phyloP scores from a whole-genome alignment of 2,888 invertebrate genomes.

The Halictus ligatus region DNA sequence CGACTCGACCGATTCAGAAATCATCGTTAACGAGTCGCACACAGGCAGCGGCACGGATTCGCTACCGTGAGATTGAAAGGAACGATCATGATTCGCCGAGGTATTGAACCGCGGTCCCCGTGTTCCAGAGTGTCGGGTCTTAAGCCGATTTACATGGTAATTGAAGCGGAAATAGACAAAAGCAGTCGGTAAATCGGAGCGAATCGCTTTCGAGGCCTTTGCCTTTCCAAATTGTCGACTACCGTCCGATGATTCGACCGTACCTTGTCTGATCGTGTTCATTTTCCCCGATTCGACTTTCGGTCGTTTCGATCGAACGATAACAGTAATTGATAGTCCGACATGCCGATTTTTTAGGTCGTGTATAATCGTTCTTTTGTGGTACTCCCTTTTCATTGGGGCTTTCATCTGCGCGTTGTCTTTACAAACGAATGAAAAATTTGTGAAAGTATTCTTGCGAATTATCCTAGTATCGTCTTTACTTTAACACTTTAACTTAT shows the following conservation, averaged over 20 bases:
- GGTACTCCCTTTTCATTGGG: background rate
- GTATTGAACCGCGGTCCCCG: conserved; percentile 42
- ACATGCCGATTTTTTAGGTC: background rate
- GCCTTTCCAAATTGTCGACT: conserved; percentile 43
- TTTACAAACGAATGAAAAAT: background rate
- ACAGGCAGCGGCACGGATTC: conserved; percentile 25
- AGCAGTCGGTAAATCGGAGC: conserved; percentile 45
- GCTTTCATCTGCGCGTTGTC: background rate
- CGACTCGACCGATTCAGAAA: conserved; percentile 31
- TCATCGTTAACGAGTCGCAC: conserved; percentile 46
- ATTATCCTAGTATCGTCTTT: background rate
- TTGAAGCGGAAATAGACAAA: conserved; percentile 63
- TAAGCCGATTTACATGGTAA: conserved; percentile 68
- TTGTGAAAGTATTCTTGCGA: background rate
- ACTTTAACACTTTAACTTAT: too few species aligned
- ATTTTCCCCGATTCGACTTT: conserved; percentile 11
- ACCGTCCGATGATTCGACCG: conserved; percentile 42
- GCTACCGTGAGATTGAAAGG: conserved; percentile 37
- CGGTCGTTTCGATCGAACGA: background rate
- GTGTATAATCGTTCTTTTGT: background rate
- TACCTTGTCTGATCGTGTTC: conserved; percentile 17
- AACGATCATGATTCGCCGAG: conserved; percentile 23
- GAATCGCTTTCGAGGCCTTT: conserved; percentile 44
- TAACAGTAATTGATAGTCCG: conserved; percentile 1
- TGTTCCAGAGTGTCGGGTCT: conserved; percentile 45